phyloP scores from a whole-genome alignment of 1,140 invertebrate genomes.

The Phymorhynchus buccinoides region DNA sequence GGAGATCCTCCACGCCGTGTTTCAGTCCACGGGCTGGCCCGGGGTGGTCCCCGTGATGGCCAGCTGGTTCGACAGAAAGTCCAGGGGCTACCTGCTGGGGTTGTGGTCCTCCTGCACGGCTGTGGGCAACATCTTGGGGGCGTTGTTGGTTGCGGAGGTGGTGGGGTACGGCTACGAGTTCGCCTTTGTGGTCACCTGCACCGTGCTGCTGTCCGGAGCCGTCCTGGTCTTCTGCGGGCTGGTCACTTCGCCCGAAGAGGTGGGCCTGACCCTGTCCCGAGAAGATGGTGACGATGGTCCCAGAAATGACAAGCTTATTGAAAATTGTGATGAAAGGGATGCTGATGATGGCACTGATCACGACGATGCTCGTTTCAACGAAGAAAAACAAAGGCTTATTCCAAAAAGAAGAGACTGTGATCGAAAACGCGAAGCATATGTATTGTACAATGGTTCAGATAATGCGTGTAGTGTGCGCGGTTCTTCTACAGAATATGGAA shows the following conservation, averaged over 20 bases:
- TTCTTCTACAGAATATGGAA: too few relatives aligned
- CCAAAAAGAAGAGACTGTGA: too few relatives aligned
- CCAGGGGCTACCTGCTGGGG: slow-evolving; percentile 75
- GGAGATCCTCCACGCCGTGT: slow-evolving; percentile 86
- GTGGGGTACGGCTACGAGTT: slow-evolving; percentile 75
- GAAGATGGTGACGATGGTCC: neutral
- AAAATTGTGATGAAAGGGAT: too few relatives aligned
- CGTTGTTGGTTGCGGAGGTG: slow-evolving; percentile 72
- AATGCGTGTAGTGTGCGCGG: too few relatives aligned
- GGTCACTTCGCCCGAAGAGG: slow-evolving; percentile 66
- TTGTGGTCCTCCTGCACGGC: slow-evolving; percentile 75
- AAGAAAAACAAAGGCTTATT: too few relatives aligned
- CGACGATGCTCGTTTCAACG: too few relatives aligned
- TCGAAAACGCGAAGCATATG: too few relatives aligned
- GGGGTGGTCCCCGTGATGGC: slow-evolving; percentile 90
- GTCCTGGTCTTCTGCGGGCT: slow-evolving; percentile 71
- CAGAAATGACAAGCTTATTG: too few relatives aligned
- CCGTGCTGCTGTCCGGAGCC: slow-evolving; percentile 70
- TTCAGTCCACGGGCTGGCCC: slow-evolving; percentile 94
- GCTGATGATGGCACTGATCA: too few relatives aligned
- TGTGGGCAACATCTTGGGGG: slow-evolving; percentile 76
- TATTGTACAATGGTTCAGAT: too few relatives aligned
- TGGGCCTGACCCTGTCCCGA: slow-evolving; percentile 47
- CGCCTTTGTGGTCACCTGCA: slow-evolving; percentile 73
- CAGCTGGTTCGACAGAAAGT: slow-evolving; percentile 94